phyloP scores from a whole-genome alignment of 1,140 invertebrate genomes.

The Drosophila varians region DNA sequence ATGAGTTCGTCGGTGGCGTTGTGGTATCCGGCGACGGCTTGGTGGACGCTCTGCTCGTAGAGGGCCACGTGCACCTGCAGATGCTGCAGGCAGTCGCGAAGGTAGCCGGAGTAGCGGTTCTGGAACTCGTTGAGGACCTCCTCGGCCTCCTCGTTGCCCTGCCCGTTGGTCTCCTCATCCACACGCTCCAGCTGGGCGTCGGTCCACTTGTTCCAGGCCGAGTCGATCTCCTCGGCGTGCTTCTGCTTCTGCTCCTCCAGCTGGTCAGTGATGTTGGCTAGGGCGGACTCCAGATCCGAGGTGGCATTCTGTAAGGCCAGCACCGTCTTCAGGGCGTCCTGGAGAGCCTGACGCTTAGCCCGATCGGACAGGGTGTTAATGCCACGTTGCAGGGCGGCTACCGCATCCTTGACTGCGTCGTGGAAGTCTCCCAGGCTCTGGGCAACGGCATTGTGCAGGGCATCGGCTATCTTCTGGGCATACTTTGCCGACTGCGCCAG shows the following conservation, averaged over 20 bases:
- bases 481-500: background rate
- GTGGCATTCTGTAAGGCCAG: background rate
- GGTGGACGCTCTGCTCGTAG: conserved; percentile 19
- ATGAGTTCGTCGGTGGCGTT: conserved; percentile 5
- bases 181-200: conserved; percentile 37
- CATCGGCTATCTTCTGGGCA: conserved; percentile 4
- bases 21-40: background rate
- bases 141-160: conserved; percentile 7
- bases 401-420: background rate
- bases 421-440: background rate
- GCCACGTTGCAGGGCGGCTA: background rate
- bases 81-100: conserved; percentile 23
- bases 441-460: conserved; percentile 14
- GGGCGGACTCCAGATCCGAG: background rate
- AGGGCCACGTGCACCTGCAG: conserved; percentile 6
- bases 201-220: conserved; percentile 23
- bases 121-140: conserved; percentile 16
- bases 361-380: background rate
- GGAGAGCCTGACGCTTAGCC: conserved; percentile 1
- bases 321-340: background rate
- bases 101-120: background rate
- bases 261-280: conserved; percentile 6
- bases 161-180: conserved; percentile 15
- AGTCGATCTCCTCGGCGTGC: background rate
- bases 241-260: conserved; percentile 1